Conservation (phyloP, 1,140 invertebrate genomes). For the Lordiphosa collinella region DNA sequence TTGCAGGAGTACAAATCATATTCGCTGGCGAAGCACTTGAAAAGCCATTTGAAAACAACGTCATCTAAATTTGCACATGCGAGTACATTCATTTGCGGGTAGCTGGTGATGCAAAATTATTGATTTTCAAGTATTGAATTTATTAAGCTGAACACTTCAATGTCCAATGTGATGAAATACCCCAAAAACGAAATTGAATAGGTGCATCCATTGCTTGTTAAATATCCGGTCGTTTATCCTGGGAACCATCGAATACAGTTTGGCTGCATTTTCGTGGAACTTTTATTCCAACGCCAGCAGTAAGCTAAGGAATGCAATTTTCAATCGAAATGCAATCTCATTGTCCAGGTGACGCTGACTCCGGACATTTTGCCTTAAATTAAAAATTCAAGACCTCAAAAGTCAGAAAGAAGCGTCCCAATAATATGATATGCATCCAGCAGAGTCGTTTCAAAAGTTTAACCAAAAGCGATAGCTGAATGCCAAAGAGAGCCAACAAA, state of each 20-base stretch:
- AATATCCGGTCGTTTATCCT: slow-evolving; percentile 31
- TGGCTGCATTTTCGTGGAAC: slow-evolving; percentile 22
- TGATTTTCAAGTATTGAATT: slow-evolving; percentile 17
- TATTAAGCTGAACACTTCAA: no score
- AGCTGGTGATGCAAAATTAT: slow-evolving; percentile 5
- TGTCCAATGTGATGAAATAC: slow-evolving; percentile 18
- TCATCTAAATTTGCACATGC: slow-evolving; percentile 4
- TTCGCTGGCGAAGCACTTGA: slow-evolving; percentile 14
- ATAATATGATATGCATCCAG: slow-evolving; percentile 43
- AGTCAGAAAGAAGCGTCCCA: slow-evolving; percentile 30
- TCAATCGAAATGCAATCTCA: background rate
- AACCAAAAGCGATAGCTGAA: slow-evolving; percentile 4
- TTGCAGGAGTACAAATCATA: slow-evolving; percentile 12
- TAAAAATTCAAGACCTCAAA: slow-evolving; percentile 37
- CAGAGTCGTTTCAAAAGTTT: slow-evolving; percentile 21
- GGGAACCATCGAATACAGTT: background rate
- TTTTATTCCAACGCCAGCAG: background rate
- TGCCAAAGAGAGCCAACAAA: slow-evolving; percentile 11
- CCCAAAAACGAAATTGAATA: slow-evolving; percentile 35
- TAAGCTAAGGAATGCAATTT: background rate
- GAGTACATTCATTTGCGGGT: no score
- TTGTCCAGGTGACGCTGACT: background rate
- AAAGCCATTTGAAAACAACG: background rate
- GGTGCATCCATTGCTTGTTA: slow-evolving; percentile 17
- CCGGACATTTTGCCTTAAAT: slow-evolving; percentile 29